phyloP scores from a whole-genome alignment of 2,113 vertebrate species.

The Hippocampus comes region DNA sequence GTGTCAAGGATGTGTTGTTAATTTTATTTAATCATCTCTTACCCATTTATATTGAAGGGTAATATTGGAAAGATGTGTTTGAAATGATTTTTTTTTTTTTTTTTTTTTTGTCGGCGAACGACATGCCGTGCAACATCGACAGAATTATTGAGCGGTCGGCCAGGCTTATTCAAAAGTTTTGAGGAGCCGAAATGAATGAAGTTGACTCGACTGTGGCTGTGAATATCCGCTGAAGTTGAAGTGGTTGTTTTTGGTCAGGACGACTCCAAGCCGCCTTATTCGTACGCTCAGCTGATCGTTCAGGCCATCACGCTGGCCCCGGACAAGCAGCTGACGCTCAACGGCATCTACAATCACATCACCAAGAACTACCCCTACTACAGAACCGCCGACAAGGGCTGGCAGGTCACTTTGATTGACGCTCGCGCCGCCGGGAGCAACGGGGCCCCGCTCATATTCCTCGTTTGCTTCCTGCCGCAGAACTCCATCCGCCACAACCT shows the following conservation, averaged over 20 bases:
- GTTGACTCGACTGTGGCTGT: no score
- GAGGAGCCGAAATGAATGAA: no score
- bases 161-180: no score
- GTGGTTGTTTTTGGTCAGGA: constrained; percentile 70
- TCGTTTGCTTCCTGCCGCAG: constrained; percentile 63
- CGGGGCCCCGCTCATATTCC: neutral
- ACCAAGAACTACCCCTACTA: constrained; percentile 97
- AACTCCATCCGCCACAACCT: constrained; percentile 99
- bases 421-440: neutral
- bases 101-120: no score
- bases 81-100: no score
- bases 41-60: no score
- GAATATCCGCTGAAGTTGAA: neutral
- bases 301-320: constrained; percentile 92
- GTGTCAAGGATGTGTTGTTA: no score
- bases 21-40: no score
- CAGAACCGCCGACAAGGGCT: constrained; percentile 97
- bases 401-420: constrained; percentile 81
- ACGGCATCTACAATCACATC: constrained; percentile 97
- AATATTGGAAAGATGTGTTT: no score
- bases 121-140: no score
- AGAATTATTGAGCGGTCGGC: no score
- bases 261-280: constrained; percentile 95
- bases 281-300: constrained; percentile 95
- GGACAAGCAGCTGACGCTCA: constrained; percentile 94